These are phyloP conservation scores for Dicroscelio sp. DNA, from an alignment of 2,888 invertebrate genomes.

Conservation along the genomic window DNA sequence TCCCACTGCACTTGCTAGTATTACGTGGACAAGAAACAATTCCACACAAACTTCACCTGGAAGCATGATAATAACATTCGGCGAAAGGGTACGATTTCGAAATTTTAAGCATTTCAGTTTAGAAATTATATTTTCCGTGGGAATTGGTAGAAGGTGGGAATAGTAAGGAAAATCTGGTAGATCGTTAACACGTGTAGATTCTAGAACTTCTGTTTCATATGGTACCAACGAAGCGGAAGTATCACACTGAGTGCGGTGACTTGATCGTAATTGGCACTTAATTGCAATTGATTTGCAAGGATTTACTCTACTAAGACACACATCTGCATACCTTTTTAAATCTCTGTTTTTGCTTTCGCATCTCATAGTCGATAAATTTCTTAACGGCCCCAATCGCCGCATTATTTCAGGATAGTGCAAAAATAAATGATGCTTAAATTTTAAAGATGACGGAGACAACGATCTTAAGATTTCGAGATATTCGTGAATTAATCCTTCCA, in stretches of 20 bases:
- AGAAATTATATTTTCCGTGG: not conserved
- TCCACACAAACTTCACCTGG: constrained; percentile 8
- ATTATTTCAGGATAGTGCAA: constrained; percentile 75
- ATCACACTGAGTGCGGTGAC: not conserved
- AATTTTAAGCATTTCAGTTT: constrained; percentile 6
- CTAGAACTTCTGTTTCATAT: not conserved
- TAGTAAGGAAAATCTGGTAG: constrained; percentile 21
- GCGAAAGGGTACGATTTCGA: constrained; percentile 5
- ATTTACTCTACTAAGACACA: constrained; percentile 66
- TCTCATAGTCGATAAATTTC: constrained; percentile 71
- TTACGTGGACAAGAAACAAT: constrained; percentile 29
- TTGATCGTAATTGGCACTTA: constrained; percentile 61
- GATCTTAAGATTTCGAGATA: constrained; percentile 64
- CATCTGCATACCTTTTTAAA: constrained; percentile 60
- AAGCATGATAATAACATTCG: constrained; percentile 12
- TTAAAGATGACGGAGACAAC: constrained; percentile 72
- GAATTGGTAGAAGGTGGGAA: constrained; percentile 35
- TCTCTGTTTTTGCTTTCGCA: constrained; percentile 80
- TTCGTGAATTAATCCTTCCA: constrained; percentile 66
- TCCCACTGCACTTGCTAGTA: not conserved
- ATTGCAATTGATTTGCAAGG: constrained; percentile 76
- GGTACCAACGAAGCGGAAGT: not conserved
- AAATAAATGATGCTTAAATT: constrained; percentile 81
- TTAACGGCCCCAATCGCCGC: constrained; percentile 68
- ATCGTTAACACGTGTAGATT: not conserved